Percentiles rank a stretch among this genome's conserved stretches.
Evolutionary conservation across 2,113 vertebrate species (phyloP).

Genomic region (Planiliza haematocheilus): DNA sequence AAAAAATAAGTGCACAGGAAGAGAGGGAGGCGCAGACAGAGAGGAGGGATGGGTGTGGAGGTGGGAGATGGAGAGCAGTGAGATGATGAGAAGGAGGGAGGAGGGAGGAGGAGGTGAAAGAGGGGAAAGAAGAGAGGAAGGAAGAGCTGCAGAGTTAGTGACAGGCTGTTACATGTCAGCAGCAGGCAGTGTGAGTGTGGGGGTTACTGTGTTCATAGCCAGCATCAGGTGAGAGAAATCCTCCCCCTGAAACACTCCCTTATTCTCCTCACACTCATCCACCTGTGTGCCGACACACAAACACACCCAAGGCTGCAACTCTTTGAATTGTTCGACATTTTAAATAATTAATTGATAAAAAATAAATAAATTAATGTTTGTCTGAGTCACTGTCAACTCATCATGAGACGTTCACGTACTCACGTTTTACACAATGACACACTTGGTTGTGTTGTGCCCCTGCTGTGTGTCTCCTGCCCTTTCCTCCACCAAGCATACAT

Average conservation of each 20-base stretch:
- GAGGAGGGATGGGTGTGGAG: constrained; percentile 5
- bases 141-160: constrained; percentile 38
- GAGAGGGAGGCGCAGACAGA: not conserved
- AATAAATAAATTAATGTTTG: constrained; percentile 13
- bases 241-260: constrained; percentile 33
- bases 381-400: constrained; percentile 48
- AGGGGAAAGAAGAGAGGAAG: constrained; percentile 17
- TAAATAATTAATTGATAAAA: not conserved
- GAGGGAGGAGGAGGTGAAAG: constrained; percentile 19
- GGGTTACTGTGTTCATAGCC: constrained; percentile 23
- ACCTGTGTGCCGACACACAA: constrained; percentile 14
- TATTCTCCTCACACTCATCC: constrained; percentile 13
- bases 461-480: constrained; percentile 58
- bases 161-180: constrained; percentile 65
- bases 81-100: constrained; percentile 43
- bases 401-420: no score
- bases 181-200: constrained; percentile 22
- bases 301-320: constrained; percentile 10
- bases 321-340: constrained; percentile 34
- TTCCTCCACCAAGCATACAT: constrained; percentile 72
- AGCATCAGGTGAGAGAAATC: constrained; percentile 63
- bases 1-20: constrained; percentile 18
- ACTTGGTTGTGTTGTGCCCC: constrained; percentile 30
- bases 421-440: not conserved
- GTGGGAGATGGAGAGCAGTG: constrained; percentile 27